Conservation (phyloP, 2,888 invertebrate species). For the Dyspetes luteomarginatus region DNA sequence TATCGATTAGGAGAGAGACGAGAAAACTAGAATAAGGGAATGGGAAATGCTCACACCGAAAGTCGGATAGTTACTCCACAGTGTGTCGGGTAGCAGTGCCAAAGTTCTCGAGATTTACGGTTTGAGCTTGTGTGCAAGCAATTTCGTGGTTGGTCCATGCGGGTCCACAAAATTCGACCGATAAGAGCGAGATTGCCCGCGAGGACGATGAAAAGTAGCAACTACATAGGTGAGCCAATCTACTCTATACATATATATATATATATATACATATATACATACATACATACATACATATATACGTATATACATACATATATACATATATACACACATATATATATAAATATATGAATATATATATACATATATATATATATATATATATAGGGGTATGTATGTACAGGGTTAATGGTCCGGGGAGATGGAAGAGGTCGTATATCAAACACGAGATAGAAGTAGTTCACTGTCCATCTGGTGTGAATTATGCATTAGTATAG, state of each 20-base stretch:
- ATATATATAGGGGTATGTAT: conserved; percentile 52
- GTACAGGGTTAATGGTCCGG: conserved; percentile 25
- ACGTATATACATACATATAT: conserved; percentile 27
- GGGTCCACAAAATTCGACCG: conserved; percentile 42
- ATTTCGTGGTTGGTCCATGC: conserved; percentile 24
- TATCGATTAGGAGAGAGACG: conserved; percentile 21
- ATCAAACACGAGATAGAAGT: conserved; percentile 54
- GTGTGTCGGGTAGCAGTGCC: conserved; percentile 1
- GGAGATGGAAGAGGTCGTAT: conserved; percentile 31
- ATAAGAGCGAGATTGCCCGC: conserved; percentile 48
- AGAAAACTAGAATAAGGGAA: neutral
- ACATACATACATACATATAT: conserved; percentile 15
- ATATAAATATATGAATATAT: neutral
- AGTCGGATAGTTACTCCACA: conserved; percentile 38
- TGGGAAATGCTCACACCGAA: conserved; percentile 35
- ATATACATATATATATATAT: neutral
- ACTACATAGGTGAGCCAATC: conserved; percentile 12
- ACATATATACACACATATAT: neutral
- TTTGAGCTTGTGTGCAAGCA: conserved; percentile 34
- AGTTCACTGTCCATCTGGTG: conserved; percentile 52
- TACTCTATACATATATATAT: neutral
- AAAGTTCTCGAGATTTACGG: conserved; percentile 60
- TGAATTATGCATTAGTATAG: conserved; percentile 48
- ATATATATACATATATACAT: neutral
- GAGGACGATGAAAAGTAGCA: conserved; percentile 46